Evolutionary conservation across 2,888 invertebrate genomes (phyloP), one percentile per base, ranked within the genome.

Genomic region (Cephus pygmeus): DNA sequence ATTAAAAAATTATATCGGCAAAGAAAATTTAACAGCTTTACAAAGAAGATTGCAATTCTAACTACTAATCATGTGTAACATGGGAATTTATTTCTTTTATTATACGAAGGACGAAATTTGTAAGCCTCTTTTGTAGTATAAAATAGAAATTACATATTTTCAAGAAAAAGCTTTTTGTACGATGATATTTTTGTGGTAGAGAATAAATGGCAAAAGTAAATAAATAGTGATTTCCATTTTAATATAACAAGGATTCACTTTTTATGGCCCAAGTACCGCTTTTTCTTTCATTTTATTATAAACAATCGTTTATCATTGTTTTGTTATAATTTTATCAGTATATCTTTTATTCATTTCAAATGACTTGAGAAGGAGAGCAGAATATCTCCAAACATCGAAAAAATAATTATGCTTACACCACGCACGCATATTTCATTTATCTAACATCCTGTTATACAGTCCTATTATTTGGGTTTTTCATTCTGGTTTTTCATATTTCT

Each of bases 361-460:
- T 79, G 78, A 80, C 79, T 82, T 81, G 80, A 83, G 83, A 81
- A 79, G 84, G 81, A 83, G 85, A 83, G 82, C 81, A 83, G 80
- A 81, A 79, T 79, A 81, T 82, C 82, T 82, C 81, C 80, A 81
- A 81, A 81, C 76, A 84, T 80, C 79, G 77, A 81, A 77, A 80
- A 77, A 80, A 79, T 80, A 82, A 77, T 81, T 79, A 77, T 76
- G 75, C 79, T 79, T 77, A 79, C 77, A 76, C 75, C 81, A 80
- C 77, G 77, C 82, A 80, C 77, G 79, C 78, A 79, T 81, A 79
- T 79, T 81, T 81, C 77, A 79, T 76, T 76, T 76, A 77, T 80
- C 75, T 76, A 76, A 79, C 34, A 73, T 77, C 74, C 75, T 77
- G 75, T 79, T 79, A 77, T 73, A 80, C 56, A 73, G 73, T 30